A percentile compares a stretch with the other conserved stretches of the same genome.
These are phyloP conservation scores for Charanyca ferruginea DNA, from an alignment of 2,888 invertebrate species.

Conservation along the genomic window DNA sequence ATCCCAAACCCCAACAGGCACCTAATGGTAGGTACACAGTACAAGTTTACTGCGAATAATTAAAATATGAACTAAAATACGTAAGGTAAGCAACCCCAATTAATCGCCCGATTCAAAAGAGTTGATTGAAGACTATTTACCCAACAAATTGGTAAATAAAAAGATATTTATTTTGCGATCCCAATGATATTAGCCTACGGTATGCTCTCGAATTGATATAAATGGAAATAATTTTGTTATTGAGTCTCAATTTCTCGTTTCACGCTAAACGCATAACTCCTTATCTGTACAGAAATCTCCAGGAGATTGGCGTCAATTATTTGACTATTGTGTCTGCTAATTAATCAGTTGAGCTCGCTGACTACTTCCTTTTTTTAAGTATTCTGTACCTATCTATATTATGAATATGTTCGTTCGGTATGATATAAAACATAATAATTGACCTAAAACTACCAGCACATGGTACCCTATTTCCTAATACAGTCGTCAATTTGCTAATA, in stretches of 20 bases:
- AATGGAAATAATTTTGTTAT: slow-evolving; percentile 29
- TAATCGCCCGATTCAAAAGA: slow-evolving; percentile 32
- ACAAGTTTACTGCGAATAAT: slow-evolving; percentile 36
- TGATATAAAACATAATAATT: neutral
- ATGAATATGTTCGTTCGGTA: neutral
- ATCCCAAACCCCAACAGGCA: slow-evolving; percentile 29
- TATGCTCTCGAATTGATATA: slow-evolving; percentile 42
- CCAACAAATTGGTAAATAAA: slow-evolving; percentile 40
- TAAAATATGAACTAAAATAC: slow-evolving; percentile 41
- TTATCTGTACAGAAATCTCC: too few species aligned
- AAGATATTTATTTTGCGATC: slow-evolving; percentile 42
- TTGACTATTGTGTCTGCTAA: too few species aligned
- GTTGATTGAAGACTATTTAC: slow-evolving; percentile 32
- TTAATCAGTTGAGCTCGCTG: too few species aligned
- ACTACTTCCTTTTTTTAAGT: neutral
- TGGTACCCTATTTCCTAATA: neutral
- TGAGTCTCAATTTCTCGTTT: slow-evolving; percentile 19
- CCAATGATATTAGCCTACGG: slow-evolving; percentile 31
- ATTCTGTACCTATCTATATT: neutral
- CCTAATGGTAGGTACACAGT: slow-evolving; percentile 7
- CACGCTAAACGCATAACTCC: neutral
- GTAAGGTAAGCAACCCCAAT: slow-evolving; percentile 40
- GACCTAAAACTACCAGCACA: neutral
- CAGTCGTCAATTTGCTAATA: slow-evolving; percentile 57
- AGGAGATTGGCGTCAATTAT: too few species aligned